Base-by-base conservation (phyloP, 2,113 vertebrate genomes). In the Nycticorax nycticorax region DNA sequence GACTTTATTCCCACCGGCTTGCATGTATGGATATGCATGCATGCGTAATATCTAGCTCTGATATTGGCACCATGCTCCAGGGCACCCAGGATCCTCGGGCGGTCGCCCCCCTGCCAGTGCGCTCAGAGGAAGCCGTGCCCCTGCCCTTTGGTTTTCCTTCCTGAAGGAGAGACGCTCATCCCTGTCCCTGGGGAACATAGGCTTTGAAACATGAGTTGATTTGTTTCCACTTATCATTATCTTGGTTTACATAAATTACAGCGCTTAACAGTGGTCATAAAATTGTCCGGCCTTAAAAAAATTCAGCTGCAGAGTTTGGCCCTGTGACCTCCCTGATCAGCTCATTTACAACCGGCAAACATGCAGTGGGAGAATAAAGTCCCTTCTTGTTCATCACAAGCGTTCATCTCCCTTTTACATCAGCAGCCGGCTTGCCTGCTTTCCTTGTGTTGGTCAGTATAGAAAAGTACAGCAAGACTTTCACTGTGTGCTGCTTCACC, bases 231-330 rank as follows among this genome's bases (percentile, higher is more conserved):
- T 88, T 92, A 85, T 62, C 81, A 74, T 94, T 95, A 93, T 92
- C 92, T 90, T 55, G 52, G 89, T 93, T 95, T 95, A 93, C 81
- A 84, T 91, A 95, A 95, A 95, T 94, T 89, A 88, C 62, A 83
- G 77, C 0, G 0, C 45, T 91, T 95, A 89, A 91, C 81, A 80
- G 75, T 1, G 20, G 81, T 76, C 89, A 93, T 95, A 95, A 95
- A 95, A 95, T 91, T 87, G 80, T 80, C 55, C 4, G 2, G 55
- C 77, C 71, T 88, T 85, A 79, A 92, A 95, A 95, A 80, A 94
- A 72, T 27, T 60, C 84, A 77, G 66, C 71, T 87, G 71, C 73
- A 85, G 89, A 73, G 22, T 82, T 69, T 89, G 77, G 48, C 56
- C 43, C 77, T 62, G 50, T 85, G 79, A 80, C 35, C 43, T 88